phyloP scores from a whole-genome alignment of 2,888 invertebrate species.

The Buathra laborator region DNA sequence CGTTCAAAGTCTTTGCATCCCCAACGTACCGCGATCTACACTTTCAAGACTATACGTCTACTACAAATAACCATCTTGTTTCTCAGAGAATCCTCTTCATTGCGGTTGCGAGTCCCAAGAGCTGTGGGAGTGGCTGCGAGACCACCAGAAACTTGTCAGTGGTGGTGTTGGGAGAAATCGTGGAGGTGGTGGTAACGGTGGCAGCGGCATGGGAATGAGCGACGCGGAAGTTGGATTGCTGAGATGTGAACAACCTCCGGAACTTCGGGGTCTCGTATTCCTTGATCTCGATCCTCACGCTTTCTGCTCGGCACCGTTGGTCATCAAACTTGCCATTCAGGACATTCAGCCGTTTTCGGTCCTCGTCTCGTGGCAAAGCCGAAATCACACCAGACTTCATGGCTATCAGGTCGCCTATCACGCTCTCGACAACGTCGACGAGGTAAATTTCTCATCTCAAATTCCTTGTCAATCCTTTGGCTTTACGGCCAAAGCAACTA shows the following conservation, averaged over 20 bases:
- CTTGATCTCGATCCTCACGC: conserved; percentile 92
- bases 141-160: conserved; percentile 92
- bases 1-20: background rate
- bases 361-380: conserved; percentile 95
- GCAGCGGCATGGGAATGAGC: conserved; percentile 78
- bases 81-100: conserved; percentile 93
- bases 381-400: conserved; percentile 94
- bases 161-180: conserved; percentile 86
- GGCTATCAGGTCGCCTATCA: conserved; percentile 96
- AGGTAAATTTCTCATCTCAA: conserved; percentile 90
- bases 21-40: background rate
- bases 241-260: conserved; percentile 94
- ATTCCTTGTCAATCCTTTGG: conserved; percentile 92
- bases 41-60: background rate
- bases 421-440: conserved; percentile 88
- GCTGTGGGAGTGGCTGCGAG: conserved; percentile 96
- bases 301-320: conserved; percentile 94
- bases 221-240: conserved; percentile 85
- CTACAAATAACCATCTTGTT: conserved; percentile 52
- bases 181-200: conserved; percentile 80
- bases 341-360: conserved; percentile 96
- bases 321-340: conserved; percentile 94
- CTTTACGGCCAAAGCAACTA: conserved; percentile 77
- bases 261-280: conserved; percentile 89
- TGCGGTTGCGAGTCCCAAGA: conserved; percentile 96